Conservation (phyloP, 2,113 vertebrate species). For the Fulmarus glacialis region DNA sequence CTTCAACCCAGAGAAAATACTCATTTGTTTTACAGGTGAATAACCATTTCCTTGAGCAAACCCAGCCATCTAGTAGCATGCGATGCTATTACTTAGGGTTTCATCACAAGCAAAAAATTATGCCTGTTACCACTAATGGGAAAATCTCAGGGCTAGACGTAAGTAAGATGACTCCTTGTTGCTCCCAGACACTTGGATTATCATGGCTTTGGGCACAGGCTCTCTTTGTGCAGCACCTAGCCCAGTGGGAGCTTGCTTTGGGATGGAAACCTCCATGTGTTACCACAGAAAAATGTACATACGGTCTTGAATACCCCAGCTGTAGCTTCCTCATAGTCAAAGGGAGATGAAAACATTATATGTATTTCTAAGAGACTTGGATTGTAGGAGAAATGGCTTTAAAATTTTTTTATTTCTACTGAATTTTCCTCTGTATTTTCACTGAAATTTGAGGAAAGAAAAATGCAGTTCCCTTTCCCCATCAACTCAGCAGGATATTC, state of each 20-base stretch:
- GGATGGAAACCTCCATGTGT: background rate
- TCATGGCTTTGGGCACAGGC: background rate
- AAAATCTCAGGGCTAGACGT: background rate
- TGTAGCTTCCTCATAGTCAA: background rate
- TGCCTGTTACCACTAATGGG: background rate
- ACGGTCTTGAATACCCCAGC: background rate
- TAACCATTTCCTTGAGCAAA: background rate
- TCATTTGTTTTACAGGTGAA: conserved; percentile 33
- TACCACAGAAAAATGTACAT: background rate
- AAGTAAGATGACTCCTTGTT: background rate
- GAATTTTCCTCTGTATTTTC: background rate
- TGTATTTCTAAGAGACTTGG: background rate
- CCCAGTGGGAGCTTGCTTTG: background rate
- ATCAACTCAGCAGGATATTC: background rate
- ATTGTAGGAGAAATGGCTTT: background rate
- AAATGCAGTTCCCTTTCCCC: background rate
- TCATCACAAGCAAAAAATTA: background rate
- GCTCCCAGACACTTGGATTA: background rate
- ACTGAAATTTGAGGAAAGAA: background rate
- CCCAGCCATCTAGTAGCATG: background rate
- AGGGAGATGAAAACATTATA: background rate
- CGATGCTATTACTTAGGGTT: background rate
- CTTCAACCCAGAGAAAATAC: background rate
- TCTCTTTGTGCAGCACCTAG: background rate
- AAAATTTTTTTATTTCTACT: background rate